Percentiles rank a stretch among this genome's conserved stretches.
phyloP scores from a whole-genome alignment of 2,888 invertebrate genomes.

The Archips crataeganus region DNA sequence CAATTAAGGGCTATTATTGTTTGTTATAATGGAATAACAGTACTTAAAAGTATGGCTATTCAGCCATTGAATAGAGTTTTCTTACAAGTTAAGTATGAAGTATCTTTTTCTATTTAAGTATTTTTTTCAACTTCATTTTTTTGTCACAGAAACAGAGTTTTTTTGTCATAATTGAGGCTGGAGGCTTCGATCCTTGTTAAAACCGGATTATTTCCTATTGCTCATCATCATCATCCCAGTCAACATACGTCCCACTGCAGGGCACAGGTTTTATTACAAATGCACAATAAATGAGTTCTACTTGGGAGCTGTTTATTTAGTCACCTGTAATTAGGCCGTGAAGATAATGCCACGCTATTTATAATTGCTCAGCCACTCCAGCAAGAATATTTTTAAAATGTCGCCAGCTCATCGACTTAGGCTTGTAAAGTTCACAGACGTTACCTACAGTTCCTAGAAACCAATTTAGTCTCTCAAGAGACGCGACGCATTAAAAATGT shows the following conservation, averaged over 20 bases:
- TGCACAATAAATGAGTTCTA: background rate
- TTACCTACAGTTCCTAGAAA: slow-evolving; percentile 6
- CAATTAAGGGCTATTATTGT: slow-evolving; percentile 4
- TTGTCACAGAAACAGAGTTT: no score
- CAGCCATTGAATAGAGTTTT: background rate
- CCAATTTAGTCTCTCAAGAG: slow-evolving; percentile 5
- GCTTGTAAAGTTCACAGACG: background rate
- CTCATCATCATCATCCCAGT: no score
- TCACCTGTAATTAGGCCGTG: slow-evolving; percentile 28
- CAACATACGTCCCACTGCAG: no score
- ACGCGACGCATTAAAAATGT: slow-evolving; percentile 4
- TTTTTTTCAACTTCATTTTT: no score
- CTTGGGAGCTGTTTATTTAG: slow-evolving; percentile 26
- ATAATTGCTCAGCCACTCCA: slow-evolving; percentile 28
- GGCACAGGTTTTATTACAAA: no score
- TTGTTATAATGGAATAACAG: background rate
- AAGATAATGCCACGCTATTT: slow-evolving; percentile 32
- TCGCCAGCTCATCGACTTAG: slow-evolving; percentile 7
- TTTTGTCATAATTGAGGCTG: background rate
- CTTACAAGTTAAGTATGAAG: no score
- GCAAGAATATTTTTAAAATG: slow-evolving; percentile 24
- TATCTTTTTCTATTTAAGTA: no score
- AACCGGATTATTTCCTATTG: background rate
- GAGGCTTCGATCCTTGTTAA: background rate
- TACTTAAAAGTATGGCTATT: background rate